These are phyloP conservation scores for Desmophyllum pertusum DNA, from an alignment of 92 coral and sea anemone species.

Conservation along the genomic window DNA sequence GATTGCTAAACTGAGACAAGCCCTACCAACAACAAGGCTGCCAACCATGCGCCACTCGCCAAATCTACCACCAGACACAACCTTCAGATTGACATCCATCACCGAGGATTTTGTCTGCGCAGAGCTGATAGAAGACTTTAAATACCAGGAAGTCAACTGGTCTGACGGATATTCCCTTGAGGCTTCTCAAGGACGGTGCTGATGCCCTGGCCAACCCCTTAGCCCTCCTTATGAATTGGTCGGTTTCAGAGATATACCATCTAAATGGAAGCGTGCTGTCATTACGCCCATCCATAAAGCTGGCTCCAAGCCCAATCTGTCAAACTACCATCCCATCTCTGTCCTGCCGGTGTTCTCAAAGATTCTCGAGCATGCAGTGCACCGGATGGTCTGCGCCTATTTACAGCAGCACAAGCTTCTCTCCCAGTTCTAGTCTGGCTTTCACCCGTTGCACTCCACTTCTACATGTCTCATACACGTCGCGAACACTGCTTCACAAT, in stretches of 20 bases:
- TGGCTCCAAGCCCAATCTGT: conserved; percentile 20
- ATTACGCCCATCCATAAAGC: conserved; percentile 21
- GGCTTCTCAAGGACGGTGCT: conserved; percentile 25
- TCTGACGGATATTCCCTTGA: not conserved
- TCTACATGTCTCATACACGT: not conserved
- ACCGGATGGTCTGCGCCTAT: no score
- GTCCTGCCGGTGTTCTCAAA: conserved; percentile 25
- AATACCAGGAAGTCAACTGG: conserved; percentile 49
- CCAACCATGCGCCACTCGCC: not conserved
- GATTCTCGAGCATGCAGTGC: conserved; percentile 11
- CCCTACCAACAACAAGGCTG: not conserved
- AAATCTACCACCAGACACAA: not conserved
- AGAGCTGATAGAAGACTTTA: no score
- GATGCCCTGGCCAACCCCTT: conserved; percentile 31
- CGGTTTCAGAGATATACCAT: not conserved
- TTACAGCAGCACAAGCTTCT: no score
- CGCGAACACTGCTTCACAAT: not conserved
- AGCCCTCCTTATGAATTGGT: not conserved
- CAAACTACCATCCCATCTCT: conserved; percentile 36
- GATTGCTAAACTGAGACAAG: not conserved
- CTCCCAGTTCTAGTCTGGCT: no score
- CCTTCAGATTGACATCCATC: not conserved
- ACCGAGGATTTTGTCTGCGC: no score
- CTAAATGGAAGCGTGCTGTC: conserved; percentile 34
- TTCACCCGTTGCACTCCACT: not conserved